Evolutionary conservation across 2,888 invertebrate genomes (phyloP).

Genomic region (Ceraclea dissimilis): DNA sequence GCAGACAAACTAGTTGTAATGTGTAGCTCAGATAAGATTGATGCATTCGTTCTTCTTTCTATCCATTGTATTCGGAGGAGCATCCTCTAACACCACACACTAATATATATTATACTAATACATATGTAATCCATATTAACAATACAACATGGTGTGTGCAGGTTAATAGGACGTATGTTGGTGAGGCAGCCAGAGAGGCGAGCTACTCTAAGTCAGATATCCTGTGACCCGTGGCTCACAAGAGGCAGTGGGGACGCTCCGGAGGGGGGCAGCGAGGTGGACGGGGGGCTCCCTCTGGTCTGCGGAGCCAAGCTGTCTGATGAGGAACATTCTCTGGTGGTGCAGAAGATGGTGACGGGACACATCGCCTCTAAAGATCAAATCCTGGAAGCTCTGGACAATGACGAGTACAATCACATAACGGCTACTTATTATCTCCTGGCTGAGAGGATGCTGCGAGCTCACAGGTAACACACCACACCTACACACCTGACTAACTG

Average conservation of each 20-base stretch:
- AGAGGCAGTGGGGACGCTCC: conserved; percentile 31
- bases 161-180: conserved; percentile 88
- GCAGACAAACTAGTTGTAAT: no score
- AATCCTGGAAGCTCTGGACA: conserved; percentile 87
- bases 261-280: conserved; percentile 33
- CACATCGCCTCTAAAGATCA: conserved; percentile 91
- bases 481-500: no score
- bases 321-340: conserved; percentile 83
- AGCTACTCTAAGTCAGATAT: conserved; percentile 81
- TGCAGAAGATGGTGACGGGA: conserved; percentile 95
- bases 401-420: conserved; percentile 95
- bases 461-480: conserved; percentile 53
- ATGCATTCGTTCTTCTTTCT: no score
- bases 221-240: conserved; percentile 77
- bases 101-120: no score
- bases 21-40: no score
- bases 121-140: no score
- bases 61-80: no score
- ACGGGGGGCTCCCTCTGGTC: conserved; percentile 72
- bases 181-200: conserved; percentile 89
- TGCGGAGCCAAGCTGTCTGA: conserved; percentile 85
- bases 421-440: conserved; percentile 96
- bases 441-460: conserved; percentile 84
- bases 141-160: no score
- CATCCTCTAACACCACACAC: no score